Percentiles rank a stretch among this genome's conserved stretches.
phyloP scores from a whole-genome alignment of 1,140 invertebrate species.

The Cydia amplana region DNA sequence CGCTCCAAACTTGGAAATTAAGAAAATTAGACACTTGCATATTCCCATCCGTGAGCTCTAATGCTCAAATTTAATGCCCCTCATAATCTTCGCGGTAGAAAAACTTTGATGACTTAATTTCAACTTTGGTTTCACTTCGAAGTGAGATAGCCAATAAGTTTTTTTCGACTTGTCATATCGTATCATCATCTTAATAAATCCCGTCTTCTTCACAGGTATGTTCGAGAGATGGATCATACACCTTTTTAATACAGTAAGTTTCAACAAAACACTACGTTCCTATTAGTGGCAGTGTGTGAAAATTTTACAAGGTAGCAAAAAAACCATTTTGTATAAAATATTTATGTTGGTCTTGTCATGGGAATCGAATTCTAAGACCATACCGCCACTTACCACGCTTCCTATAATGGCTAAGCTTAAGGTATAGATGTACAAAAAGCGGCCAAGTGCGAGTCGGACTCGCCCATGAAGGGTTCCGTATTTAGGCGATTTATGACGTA shows the following conservation, averaged over 20 bases:
- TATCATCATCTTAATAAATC: constrained; percentile 1
- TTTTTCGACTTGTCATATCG: constrained; percentile 6
- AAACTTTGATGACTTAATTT: constrained; percentile 65
- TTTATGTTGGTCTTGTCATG: no score
- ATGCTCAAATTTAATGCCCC: constrained; percentile 20
- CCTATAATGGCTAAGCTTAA: no score
- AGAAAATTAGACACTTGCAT: constrained; percentile 27
- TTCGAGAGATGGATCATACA: background rate
- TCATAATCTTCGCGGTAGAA: constrained; percentile 26
- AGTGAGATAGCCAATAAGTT: constrained; percentile 21
- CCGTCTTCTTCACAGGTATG: background rate
- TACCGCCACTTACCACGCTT: no score
- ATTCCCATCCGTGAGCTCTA: constrained; percentile 18
- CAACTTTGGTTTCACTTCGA: constrained; percentile 50
- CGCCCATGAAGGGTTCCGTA: no score
- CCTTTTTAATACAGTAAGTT: background rate
- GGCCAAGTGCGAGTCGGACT: no score
- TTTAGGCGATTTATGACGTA: no score
- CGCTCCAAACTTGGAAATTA: constrained; percentile 18
- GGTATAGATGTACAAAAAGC: no score
- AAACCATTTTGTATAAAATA: no score
- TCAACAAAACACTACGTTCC: background rate
- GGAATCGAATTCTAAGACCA: no score
- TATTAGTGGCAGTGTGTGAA: no score
- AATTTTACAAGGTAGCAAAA: no score